Evolutionary conservation across 2,888 invertebrate genomes (phyloP), one percentile per base, ranked within the genome.

Genomic region (Punctoribates punctum): DNA sequence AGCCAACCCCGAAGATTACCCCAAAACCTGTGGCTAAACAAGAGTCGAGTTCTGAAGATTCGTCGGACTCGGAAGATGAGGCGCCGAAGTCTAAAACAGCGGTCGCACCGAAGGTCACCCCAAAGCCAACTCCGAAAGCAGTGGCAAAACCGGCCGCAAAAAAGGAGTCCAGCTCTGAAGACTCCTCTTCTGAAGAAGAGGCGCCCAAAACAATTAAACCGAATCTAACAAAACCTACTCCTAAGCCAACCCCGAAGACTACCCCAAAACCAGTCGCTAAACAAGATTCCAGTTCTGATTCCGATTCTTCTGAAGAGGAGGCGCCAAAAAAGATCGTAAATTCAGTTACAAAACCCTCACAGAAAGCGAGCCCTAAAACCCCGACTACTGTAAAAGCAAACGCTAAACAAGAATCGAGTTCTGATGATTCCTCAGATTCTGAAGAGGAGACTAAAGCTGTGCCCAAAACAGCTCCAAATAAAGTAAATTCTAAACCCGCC

Each of bases 121-220:
- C 34, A 25, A 57, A 57, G 11, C 8, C 57, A 25, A 57, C 51
- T 23, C 73, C 74, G 15, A 76, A 76, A 27, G 6, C 48, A 1
- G 42, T 38, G 11, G 20, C 65, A 4, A 77, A 77, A 77, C 72
- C 54, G 5, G 48, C 34, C 9, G 72, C 77, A 9, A 76, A 76
- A 46, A 73, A 81, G 74, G 80, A 80, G 13, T 82, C 42, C 1
- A 42, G 42, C 42, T 83, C 82, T 1, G 83, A 83, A 29, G 83
- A 83, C 1, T 82, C 81, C 1, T 25, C n/a, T 77, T 83, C 82
- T 9, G 81, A 81, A 0, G 83, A 83, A 3, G 83, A 83, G 2
- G 82, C 83, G 29, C 54, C 54, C 8, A 54, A 60, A 5, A 20
- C 70, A 70, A 46, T 5, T 29, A 60, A 27, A 20, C 70, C 46